These are phyloP conservation scores for Drosophila aff. DNA, from an alignment of 1,140 invertebrate species.

Conservation along the genomic window DNA sequence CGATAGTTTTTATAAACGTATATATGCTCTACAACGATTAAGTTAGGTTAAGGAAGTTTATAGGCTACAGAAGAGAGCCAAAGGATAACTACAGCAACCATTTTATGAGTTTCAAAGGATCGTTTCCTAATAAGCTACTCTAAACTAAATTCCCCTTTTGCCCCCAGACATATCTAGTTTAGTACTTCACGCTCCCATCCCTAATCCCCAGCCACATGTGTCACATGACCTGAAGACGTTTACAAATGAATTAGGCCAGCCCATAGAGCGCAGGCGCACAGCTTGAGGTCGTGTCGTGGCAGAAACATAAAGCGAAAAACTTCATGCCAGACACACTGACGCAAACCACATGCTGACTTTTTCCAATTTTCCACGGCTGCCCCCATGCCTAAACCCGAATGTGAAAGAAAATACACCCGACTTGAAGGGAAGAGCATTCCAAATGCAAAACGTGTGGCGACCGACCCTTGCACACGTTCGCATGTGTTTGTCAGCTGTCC, in stretches of 20 bases:
- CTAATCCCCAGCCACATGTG: conserved; percentile 50
- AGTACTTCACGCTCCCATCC: conserved; percentile 16
- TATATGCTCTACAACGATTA: background rate
- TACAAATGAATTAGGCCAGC: conserved; percentile 61
- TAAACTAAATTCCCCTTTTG: too few species aligned
- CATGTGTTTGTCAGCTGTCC: conserved; percentile 72
- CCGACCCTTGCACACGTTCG: conserved; percentile 28
- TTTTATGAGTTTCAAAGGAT: too few species aligned
- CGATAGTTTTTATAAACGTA: background rate
- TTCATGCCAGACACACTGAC: conserved; percentile 67
- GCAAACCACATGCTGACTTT: conserved; percentile 76
- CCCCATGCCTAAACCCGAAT: conserved; percentile 5
- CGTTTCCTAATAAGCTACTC: too few species aligned
- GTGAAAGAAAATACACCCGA: conserved; percentile 1
- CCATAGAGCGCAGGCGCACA: conserved; percentile 70
- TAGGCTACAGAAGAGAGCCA: too few species aligned
- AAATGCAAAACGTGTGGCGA: conserved; percentile 77
- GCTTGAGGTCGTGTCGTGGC: conserved; percentile 47
- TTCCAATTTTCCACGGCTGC: conserved; percentile 36
- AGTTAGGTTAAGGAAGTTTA: too few species aligned
- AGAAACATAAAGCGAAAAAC: conserved; percentile 30
- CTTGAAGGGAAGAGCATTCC: conserved; percentile 45
- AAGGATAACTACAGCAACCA: too few species aligned
- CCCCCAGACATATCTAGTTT: too few species aligned
- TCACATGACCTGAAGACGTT: conserved; percentile 62